phyloP scores from a whole-genome alignment of 1,140 invertebrate genomes.

The Acromyrmex echinatior region DNA sequence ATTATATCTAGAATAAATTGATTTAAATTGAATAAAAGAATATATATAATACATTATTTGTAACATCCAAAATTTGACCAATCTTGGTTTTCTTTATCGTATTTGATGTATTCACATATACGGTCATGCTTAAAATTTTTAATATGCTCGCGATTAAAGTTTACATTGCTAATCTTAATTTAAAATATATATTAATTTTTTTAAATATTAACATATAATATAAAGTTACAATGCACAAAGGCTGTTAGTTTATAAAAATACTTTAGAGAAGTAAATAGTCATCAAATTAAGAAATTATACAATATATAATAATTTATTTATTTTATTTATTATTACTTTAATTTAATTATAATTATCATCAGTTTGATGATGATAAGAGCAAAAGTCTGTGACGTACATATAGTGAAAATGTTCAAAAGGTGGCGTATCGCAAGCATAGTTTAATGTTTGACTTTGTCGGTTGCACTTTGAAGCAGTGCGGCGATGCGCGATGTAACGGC shows the following conservation, averaged over 20 bases:
- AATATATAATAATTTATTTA: background rate
- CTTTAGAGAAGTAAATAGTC: background rate
- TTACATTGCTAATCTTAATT: background rate
- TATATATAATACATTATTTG: too few relatives aligned
- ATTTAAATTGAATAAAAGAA: too few relatives aligned
- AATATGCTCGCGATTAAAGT: background rate
- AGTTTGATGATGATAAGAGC: background rate
- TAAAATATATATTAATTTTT: background rate
- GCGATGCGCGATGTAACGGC: slow-evolving; percentile 19
- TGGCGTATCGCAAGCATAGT: background rate
- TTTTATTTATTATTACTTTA: background rate
- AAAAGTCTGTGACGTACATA: background rate
- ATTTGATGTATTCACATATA: too few relatives aligned
- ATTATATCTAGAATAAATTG: too few relatives aligned
- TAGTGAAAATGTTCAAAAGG: background rate
- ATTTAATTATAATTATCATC: background rate
- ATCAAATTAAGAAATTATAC: background rate
- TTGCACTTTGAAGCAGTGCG: slow-evolving; percentile 43
- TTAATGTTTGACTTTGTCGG: slow-evolving; percentile 49
- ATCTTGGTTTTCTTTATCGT: too few relatives aligned
- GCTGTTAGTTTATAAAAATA: background rate
- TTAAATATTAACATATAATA: background rate
- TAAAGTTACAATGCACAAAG: background rate
- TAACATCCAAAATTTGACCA: too few relatives aligned
- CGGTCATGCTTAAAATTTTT: too few relatives aligned